Evolutionary conservation across 2,113 vertebrate genomes (phyloP).

Genomic region (Egretta garzetta): DNA sequence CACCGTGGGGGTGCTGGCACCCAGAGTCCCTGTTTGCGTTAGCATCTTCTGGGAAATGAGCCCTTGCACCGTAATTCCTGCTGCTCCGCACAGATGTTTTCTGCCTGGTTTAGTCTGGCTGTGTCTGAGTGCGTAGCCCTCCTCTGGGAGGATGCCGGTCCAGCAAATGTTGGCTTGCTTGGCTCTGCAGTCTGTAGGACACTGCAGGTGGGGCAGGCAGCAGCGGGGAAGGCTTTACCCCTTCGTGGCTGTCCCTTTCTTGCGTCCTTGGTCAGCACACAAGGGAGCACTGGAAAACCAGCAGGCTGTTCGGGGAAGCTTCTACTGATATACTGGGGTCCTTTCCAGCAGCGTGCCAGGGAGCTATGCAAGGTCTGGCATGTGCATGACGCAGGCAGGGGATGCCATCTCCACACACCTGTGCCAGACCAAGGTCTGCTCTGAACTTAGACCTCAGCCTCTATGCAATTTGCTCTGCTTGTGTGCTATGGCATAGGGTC

Average conservation of each 20-base stretch:
- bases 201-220: background rate
- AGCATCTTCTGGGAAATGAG: background rate
- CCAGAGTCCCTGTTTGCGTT: background rate
- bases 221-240: background rate
- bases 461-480: background rate
- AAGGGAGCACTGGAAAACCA: background rate
- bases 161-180: background rate
- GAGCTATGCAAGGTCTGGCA: background rate
- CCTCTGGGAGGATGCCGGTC: background rate
- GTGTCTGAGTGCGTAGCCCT: background rate
- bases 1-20: background rate
- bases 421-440: background rate
- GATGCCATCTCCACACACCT: background rate
- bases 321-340: background rate
- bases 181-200: background rate
- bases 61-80: background rate
- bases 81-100: background rate
- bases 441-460: background rate
- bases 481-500: background rate
- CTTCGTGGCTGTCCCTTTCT: background rate
- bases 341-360: background rate
- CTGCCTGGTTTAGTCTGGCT: background rate
- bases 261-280: fast-evolving
- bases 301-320: background rate
- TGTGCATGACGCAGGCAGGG: fast-evolving